Conservation (phyloP, 2,797 vertebrate species). For the Apodemus agrarius region DNA sequence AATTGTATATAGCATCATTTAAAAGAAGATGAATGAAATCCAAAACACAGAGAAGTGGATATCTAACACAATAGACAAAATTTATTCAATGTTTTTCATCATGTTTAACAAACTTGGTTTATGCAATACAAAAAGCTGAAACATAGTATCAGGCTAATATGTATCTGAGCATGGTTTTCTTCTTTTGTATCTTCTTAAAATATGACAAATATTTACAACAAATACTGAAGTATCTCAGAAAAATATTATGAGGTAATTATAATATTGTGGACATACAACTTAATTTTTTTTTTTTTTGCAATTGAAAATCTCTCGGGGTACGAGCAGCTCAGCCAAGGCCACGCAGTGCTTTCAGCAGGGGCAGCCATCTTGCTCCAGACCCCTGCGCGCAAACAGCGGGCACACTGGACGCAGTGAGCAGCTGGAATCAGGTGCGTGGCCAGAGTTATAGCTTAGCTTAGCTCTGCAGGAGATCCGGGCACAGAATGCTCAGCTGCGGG, state of each 20-base stretch:
- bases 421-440: too few species aligned
- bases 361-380: too few species aligned
- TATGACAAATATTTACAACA: background rate
- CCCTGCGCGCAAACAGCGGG: too few species aligned
- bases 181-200: background rate
- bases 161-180: background rate
- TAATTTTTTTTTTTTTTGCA: too few species aligned
- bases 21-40: background rate
- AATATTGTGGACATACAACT: background rate
- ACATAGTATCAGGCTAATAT: background rate
- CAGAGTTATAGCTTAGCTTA: too few species aligned
- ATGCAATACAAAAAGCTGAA: too few species aligned
- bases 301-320: too few species aligned
- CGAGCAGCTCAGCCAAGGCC: too few species aligned
- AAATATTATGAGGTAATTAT: constrained; percentile 5
- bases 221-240: background rate
- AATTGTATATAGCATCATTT: background rate
- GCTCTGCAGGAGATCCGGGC: too few species aligned
- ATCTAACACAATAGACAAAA: background rate
- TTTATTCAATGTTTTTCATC: background rate
- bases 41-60: background rate
- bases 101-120: background rate
- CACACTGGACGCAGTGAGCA: too few species aligned
- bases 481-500: too few species aligned
- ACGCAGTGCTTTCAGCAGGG: too few species aligned